Evolutionary conservation across 2,888 invertebrate genomes (phyloP).

Genomic region (Eupithecia insigniata): DNA sequence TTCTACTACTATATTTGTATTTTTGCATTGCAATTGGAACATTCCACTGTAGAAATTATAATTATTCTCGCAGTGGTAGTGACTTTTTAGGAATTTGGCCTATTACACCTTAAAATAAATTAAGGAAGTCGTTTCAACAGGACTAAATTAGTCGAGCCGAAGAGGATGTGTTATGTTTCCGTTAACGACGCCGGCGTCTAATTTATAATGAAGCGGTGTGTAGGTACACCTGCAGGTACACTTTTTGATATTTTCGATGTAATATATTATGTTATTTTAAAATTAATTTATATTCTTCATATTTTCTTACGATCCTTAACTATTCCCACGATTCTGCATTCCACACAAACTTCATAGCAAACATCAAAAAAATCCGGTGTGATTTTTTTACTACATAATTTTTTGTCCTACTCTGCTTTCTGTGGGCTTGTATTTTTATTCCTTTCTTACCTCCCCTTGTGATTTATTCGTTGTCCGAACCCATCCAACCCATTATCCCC

Average conservation of each 20-base stretch:
- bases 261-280: not conserved
- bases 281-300: not conserved
- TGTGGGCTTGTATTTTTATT: slow-evolving; percentile 55
- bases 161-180: slow-evolving; percentile 68
- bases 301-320: slow-evolving; percentile 5
- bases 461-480: slow-evolving; percentile 69
- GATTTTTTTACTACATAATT: slow-evolving; percentile 57
- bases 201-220: slow-evolving; percentile 41
- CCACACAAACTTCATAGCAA: slow-evolving; percentile 27
- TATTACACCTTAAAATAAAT: slow-evolving; percentile 46
- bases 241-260: not conserved
- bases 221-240: slow-evolving; percentile 27
- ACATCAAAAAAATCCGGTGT: slow-evolving; percentile 52
- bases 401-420: slow-evolving; percentile 61
- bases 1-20: not conserved
- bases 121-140: slow-evolving; percentile 68
- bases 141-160: slow-evolving; percentile 64
- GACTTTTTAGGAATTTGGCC: slow-evolving; percentile 4
- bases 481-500: slow-evolving; percentile 55
- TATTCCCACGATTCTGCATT: slow-evolving; percentile 37
- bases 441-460: slow-evolving; percentile 67
- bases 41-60: slow-evolving; percentile 1
- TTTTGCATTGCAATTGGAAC: not conserved
- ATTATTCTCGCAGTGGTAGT: not conserved
- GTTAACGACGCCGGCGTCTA: slow-evolving; percentile 56